Conservation (phyloP, 2,888 invertebrate genomes). For the Troglohyphantes excavatus region DNA sequence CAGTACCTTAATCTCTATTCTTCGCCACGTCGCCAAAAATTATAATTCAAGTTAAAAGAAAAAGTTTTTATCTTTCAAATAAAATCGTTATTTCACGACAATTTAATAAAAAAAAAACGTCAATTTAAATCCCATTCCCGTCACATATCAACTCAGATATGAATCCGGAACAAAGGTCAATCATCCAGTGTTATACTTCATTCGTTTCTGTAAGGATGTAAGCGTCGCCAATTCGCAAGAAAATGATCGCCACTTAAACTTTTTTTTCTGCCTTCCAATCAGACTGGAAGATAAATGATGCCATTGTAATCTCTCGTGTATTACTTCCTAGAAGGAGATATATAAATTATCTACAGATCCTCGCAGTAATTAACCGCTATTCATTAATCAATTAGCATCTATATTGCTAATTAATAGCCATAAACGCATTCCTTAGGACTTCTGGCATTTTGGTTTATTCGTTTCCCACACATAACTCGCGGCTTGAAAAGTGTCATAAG, state of each 20-base stretch:
- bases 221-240: background rate
- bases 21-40: too few species aligned
- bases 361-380: constrained; percentile 40
- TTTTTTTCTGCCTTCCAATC: constrained; percentile 1
- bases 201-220: background rate
- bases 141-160: background rate
- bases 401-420: constrained; percentile 56
- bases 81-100: background rate
- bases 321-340: constrained; percentile 41
- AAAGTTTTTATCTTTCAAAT: too few species aligned
- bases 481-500: background rate
- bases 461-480: constrained; percentile 6
- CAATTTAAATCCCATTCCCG: background rate
- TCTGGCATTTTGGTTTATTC: constrained; percentile 9
- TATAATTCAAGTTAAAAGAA: too few species aligned
- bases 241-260: background rate
- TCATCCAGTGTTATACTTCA: background rate
- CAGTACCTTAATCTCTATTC: too few species aligned
- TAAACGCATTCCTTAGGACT: constrained; percentile 36
- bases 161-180: background rate
- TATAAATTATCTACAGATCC: constrained; percentile 21
- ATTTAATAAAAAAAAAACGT: background rate
- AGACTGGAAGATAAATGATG: constrained; percentile 31
- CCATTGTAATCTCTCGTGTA: constrained; percentile 16
- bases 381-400: constrained; percentile 70